These are phyloP conservation scores for Saxidomus purpurata DNA, from an alignment of 1,140 invertebrate genomes.

Conservation along the genomic window DNA sequence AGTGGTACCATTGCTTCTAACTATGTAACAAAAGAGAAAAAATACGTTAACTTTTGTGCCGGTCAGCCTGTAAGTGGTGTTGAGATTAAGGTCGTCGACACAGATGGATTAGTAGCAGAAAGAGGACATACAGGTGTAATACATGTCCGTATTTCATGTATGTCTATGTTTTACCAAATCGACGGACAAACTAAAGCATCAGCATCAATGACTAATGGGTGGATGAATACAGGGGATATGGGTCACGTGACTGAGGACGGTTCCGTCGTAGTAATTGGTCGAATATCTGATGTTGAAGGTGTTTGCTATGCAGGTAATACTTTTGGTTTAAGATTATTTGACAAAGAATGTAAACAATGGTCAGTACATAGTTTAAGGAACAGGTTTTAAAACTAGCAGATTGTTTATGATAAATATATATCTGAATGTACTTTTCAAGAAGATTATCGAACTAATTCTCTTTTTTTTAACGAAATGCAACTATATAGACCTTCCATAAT, in stretches of 20 bases:
- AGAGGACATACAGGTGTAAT: background rate
- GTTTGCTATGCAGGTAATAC: too few relatives aligned
- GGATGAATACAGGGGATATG: conserved; percentile 10
- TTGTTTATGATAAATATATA: too few relatives aligned
- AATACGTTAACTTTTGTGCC: background rate
- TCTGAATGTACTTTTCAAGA: too few relatives aligned
- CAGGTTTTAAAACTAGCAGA: too few relatives aligned
- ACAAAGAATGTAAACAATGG: too few relatives aligned
- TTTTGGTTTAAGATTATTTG: too few relatives aligned
- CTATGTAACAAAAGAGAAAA: background rate
- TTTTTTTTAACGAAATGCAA: too few relatives aligned
- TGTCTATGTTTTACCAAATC: background rate
- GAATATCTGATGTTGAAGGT: background rate
- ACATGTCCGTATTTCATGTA: background rate
- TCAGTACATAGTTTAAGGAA: too few relatives aligned
- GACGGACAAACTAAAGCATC: background rate
- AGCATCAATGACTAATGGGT: background rate
- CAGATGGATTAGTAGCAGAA: background rate
- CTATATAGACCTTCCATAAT: too few relatives aligned
- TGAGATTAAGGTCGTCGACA: background rate
- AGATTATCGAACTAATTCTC: too few relatives aligned
- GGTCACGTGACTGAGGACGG: background rate
- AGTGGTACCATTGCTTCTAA: background rate
- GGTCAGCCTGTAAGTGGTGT: background rate
- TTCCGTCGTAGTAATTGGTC: background rate